Evolutionary conservation across 1,140 invertebrate species (phyloP), one percentile per base, ranked within the genome.

Genomic region (Drosophila simulans): DNA sequence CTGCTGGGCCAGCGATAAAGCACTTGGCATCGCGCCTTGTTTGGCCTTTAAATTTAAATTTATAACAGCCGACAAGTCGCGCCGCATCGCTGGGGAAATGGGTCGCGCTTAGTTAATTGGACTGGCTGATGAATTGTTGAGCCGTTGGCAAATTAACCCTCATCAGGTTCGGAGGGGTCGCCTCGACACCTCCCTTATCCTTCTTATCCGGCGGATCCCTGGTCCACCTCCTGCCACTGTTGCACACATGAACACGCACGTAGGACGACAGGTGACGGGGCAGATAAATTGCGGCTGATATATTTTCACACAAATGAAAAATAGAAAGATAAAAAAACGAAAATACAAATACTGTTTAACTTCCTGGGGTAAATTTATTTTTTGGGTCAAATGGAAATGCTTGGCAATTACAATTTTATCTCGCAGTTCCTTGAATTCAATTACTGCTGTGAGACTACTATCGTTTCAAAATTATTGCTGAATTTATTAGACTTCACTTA

Each of bases 11-110:
- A 39, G 51, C 72, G 84, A 88, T 89, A 89, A 89, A 86, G 52
- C 59, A 62, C 56, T 73, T 48, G 57, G 49, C 40, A 40, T 45
- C 25, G 11, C 25, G 17, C 63, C 46, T 78, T 88, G 84, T 80
- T 88, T 84, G 81, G 80, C 80, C 88, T 88, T 88, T 80, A 89
- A 88, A 88, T 88, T 89, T 89, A 73, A 88, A 89, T 88, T 88
- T 88, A 84, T 88, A 79, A 75, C 83, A 42, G 31, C 49, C 80
- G 15, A 57, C 54, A 59, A 52, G 58, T 37, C 42, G 55, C 57
- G 48, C 27, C 48, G 42, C 31, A 22, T 40, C 40, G 27, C 35
- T 35, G 48, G 54, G 65, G 65, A 78, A 72, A 72, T 65, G 59
- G 76, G 58, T 60, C 66, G 68, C 76, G 53, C 53, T 65, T 74